Evolutionary conservation across 1,140 invertebrate species (phyloP), one percentile per base, ranked within the genome.

Genomic region (Papilio xuthus): DNA sequence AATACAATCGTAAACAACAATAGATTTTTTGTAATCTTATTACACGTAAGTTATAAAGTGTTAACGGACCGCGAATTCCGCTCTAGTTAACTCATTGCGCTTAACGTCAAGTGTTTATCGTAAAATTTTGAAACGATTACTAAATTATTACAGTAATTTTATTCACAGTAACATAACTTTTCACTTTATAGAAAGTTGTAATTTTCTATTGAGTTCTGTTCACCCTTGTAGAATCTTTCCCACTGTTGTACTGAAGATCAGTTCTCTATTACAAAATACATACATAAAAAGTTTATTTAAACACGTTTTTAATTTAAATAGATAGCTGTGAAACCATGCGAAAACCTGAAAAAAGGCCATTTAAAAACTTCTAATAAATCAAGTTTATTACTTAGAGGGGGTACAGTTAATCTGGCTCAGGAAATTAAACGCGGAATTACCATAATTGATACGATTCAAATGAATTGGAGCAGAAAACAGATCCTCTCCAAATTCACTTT

Each of bases 371-470:
- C 78, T 78, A 85, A 86, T 93, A 90, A 93, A 92, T 92, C 87
- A 90, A 86, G 88, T 91, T 92, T 92, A 92, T 90, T 88, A 83
- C 86, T 86, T 79, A 81, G 82, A 85, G 86, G 88, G 89, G 85
- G 80, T 83, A 81, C 86, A 86, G 87, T 90, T 91, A 93, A 93
- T 92, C 89, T 87, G 84, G 83, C 77, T 71, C 89, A 92, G 92
- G 92, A 93, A 93, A 92, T 93, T 93, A 93, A 93, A 92, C 84
- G 78, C 79, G 86, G 90, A 90, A 93, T 93, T 90, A 89, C 86
- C 89, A 93, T 93, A 93, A 93, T 93, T 93, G 92, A 93, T 92
- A 92, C 88, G 91, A 86, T 89, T 89, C 85, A 83, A 82, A 88
- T 85, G 89, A 90, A 93, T 87, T 87, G 84, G 87, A 71, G 89